Evolutionary conservation across 2,113 vertebrate species (phyloP).

Genomic region (Notothenia coriiceps): DNA sequence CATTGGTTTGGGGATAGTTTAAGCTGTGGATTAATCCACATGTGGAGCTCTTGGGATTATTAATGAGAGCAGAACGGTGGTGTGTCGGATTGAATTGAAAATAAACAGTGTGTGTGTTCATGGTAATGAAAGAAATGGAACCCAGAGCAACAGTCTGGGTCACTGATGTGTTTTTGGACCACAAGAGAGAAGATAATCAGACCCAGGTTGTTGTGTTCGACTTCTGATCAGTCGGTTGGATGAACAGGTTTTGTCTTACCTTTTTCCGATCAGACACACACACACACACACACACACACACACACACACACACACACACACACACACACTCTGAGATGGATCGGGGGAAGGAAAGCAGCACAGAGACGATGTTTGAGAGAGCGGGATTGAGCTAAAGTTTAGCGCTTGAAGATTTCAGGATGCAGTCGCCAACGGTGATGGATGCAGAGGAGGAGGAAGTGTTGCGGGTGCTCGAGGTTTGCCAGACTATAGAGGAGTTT

Average conservation of each 20-base stretch:
- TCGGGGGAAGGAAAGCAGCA: not conserved
- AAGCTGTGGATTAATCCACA: not conserved
- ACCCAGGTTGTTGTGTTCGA: not conserved
- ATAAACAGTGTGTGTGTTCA: not conserved
- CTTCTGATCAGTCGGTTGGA: not conserved
- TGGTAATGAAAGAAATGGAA: not conserved
- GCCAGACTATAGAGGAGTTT: constrained; percentile 41
- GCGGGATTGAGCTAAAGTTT: constrained; percentile 26
- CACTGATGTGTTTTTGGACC: not conserved
- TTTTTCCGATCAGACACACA: not conserved
- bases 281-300: constrained; percentile 11
- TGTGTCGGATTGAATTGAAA: not conserved
- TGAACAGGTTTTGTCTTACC: constrained; percentile 28
- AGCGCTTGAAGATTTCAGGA: constrained; percentile 1
- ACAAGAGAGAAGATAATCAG: not conserved
- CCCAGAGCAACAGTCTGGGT: not conserved
- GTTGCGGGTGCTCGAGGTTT: constrained; percentile 64
- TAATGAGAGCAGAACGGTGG: not conserved
- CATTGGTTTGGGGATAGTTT: no score
- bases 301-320: not conserved
- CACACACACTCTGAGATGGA: constrained; percentile 25
- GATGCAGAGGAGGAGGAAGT: constrained; percentile 49
- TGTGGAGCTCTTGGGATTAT: not conserved
- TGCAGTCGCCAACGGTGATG: constrained; percentile 38
- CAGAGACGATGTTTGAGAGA: constrained; percentile 7